Percentiles rank a stretch among this genome's conserved stretches.
phyloP scores from a whole-genome alignment of 2,888 invertebrate species.

The Phalangium opilio region DNA sequence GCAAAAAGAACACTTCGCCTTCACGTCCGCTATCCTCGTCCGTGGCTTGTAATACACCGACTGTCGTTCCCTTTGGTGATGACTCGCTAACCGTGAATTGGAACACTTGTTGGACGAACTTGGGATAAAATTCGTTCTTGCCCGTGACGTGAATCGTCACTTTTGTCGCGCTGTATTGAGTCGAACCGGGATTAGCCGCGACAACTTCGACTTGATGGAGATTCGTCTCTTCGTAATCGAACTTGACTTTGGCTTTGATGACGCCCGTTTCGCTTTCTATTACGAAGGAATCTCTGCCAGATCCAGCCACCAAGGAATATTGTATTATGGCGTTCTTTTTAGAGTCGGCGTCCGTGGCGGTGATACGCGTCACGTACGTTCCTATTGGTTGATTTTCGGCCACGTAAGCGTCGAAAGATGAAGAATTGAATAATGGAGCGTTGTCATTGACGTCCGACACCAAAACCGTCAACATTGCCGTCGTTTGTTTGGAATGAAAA shows the following conservation, averaged over 20 bases:
- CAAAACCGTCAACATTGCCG: slow-evolving; percentile 65
- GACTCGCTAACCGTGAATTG: slow-evolving; percentile 87
- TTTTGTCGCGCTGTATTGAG: slow-evolving; percentile 51
- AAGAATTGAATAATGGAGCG: slow-evolving; percentile 66
- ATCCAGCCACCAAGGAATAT: slow-evolving; percentile 63
- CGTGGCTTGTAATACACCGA: slow-evolving; percentile 71
- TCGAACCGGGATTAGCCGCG: slow-evolving; percentile 72
- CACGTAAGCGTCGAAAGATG: slow-evolving; percentile 56
- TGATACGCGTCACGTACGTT: slow-evolving; percentile 54
- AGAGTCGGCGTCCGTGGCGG: slow-evolving; percentile 70
- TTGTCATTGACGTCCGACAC: slow-evolving; percentile 89
- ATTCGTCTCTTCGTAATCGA: slow-evolving; percentile 73
- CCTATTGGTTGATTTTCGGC: slow-evolving; percentile 65
- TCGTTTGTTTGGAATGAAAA: slow-evolving; percentile 56
- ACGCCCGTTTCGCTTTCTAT: slow-evolving; percentile 62
- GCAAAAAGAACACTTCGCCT: slow-evolving; percentile 74
- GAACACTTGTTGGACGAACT: slow-evolving; percentile 73
- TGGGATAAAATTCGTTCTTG: slow-evolving; percentile 74
- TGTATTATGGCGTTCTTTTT: slow-evolving; percentile 69
- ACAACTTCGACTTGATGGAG: slow-evolving; percentile 56
- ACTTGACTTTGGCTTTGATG: slow-evolving; percentile 54
- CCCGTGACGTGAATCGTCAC: slow-evolving; percentile 62
- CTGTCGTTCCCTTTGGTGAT: slow-evolving; percentile 63
- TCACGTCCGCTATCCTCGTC: slow-evolving; percentile 78
- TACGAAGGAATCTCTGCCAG: slow-evolving; percentile 53